Evolutionary conservation across 1,140 invertebrate genomes (phyloP), one percentile per base, ranked within the genome.

Genomic region (Penaeus vannamei): DNA sequence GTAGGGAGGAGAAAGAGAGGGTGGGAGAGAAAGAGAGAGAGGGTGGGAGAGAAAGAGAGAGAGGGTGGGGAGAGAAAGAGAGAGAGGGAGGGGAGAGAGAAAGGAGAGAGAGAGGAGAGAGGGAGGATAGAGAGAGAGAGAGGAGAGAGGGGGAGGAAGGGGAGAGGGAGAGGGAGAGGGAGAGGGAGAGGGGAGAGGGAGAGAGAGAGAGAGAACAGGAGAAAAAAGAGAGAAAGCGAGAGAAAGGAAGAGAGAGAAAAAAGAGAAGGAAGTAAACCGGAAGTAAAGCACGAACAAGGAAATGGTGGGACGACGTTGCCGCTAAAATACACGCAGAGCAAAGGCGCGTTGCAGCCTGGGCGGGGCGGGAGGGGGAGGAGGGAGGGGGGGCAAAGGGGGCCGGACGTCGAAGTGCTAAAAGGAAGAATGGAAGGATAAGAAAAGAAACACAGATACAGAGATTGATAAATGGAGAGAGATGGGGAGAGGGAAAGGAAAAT

Each of bases 191-290:
- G 5, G 5, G 8, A 42, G 36, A 42, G 36, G 8, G 8, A 42
- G 8, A 42, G 36, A 42, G 8, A 76, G 69, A 36, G 29, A 76
- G 69, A 76, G 69, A 76, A 23, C 7, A 8, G 4, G 29, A 76
- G 69, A 3, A 23, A 76, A 8, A 26, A 76, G 29, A 76, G 69
- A 76, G 29, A 76, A 23, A 76, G n/a, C 1, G 69, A 76, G 29
- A 76, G 69, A 76, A 23, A 76, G 69, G n/a, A 4, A 29, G 66
- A 72, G 66, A 72, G 66, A 72, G 66, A 66, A 29, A 66, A 66
- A 29, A 66, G 64, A 0, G 20, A 66, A 72, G 69, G 32, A 26
- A 32, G 69, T 17, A 72, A 72, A 23, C 26, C 32, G 66, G 32
- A 26, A 72, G 69, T 72, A 26, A 72, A 29, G n/a, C 12, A 29